Evolutionary conservation across 2,797 vertebrate species (phyloP), one percentile per base, ranked within the genome.

Genomic region (Crocidura indochinensis): DNA sequence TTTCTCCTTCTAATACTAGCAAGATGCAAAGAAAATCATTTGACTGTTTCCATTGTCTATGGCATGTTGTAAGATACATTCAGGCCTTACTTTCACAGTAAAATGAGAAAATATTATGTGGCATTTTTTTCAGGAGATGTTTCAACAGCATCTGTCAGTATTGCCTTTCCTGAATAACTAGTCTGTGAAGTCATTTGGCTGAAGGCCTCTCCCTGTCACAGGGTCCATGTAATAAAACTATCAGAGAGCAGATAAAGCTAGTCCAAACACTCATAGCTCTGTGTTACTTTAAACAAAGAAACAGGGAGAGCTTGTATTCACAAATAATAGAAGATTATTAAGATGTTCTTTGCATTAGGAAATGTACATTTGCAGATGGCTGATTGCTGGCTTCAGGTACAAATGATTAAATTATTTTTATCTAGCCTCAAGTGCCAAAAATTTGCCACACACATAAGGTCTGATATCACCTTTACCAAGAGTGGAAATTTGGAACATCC

Each of bases 181-280:
- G 29, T 62, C 64, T 76, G 22, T 93, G 91, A 94, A 31, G 84
- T 95, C 94, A 89, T 94, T 89, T 96, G 92, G 81, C 94, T 82
- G n/a, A 73, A 93, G 49, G 19, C 31, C 91, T 87, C 77, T 80
- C 64, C 93, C 82, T 84, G 69, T 87, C 86, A 64, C 46, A 90
- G 51, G 67, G 49, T 71, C 0, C 81, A 53, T 90, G 17, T 44
- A 91, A 84, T 91, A 87, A 94, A 95, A 88, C 79, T 83, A 81
- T 71, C 53, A 88, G 56, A 93, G 69, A 93, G 62, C 19, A 91
- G 46, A 84, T 2, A 91, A 74, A 95, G 72, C 47, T 64, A 31
- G 26, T 89, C 46, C 79, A 84, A 87, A 95, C 74, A 92, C 26
- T 81, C 60, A 22, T 71, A 82, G 69, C 75, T 94, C 90, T 94